Conservation (phyloP, 2,113 vertebrate genomes). For the Dendropsophus ebraccatus region DNA sequence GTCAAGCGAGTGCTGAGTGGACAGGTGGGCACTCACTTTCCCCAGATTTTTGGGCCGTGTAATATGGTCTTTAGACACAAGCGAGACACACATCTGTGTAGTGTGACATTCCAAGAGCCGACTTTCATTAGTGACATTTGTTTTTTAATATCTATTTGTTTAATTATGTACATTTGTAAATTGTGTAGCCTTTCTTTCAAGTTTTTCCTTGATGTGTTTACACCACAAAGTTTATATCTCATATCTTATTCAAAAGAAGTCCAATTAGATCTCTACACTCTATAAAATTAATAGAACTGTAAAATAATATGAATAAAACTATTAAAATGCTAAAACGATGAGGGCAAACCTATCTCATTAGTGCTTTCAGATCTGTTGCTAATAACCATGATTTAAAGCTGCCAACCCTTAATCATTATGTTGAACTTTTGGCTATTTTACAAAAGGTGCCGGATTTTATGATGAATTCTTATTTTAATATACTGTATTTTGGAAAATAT, state of each 20-base stretch:
- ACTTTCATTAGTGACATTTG: no score
- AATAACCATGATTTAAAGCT: slow-evolving; percentile 8
- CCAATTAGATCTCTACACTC: not conserved
- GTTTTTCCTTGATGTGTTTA: not conserved
- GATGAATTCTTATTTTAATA: not conserved
- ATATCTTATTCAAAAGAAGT: not conserved
- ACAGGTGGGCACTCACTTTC: no score
- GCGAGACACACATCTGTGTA: no score
- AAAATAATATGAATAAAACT: not conserved
- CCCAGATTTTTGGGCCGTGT: no score
- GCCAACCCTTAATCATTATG: not conserved
- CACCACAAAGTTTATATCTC: not conserved
- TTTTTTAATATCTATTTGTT: no score
- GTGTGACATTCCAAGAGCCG: no score
- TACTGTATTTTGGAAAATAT: not conserved
- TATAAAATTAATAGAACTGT: not conserved
- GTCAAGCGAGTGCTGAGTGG: no score
- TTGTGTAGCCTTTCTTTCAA: no score
- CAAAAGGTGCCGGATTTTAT: not conserved
- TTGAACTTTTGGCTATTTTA: not conserved
- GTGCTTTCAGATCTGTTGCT: not conserved
- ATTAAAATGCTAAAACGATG: slow-evolving; percentile 2
- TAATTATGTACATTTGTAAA: no score
- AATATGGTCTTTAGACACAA: no score
- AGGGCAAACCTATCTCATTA: not conserved